Evolutionary conservation across 2,113 vertebrate species (phyloP), one percentile per base, ranked within the genome.

Genomic region (Phylloscopus whistleri): DNA sequence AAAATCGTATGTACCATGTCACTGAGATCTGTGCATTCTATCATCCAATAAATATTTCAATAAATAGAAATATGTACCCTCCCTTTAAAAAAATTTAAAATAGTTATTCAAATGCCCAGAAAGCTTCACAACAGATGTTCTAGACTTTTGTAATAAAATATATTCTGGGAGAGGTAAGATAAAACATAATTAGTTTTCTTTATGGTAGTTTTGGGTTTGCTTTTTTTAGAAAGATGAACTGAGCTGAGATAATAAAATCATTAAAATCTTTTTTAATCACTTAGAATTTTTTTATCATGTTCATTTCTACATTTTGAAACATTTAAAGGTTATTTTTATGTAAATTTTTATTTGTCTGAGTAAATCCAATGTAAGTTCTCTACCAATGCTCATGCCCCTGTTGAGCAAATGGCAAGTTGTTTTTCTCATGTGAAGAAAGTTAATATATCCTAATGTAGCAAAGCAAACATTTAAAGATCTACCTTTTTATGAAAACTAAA

Each of bases 191-290:
- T 87, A 6, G 13, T 39, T 77, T 84, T 67, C 43, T 73, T 67
- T 75, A 21, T 68, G 49, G 16, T 51, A 27, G 53, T 17, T 87
- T 70, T 27, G 8, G 28, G 1, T 1, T 1, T 14, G 0, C 0
- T 9, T 52, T 69, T 63, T 41, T 62, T 24, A 16, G 30, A 43
- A 49, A 59, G 23, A 56, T 0, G 1, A 76, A 37, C 13, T 49
- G n/a, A 91, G 20, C 19, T 84, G 41, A 30, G 9, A 48, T 51
- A 81, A 51, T 55, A 75, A 73, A 62, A 72, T 12, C 33, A 84
- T 75, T 44, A 63, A 87, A 76, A 58, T 48, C 13, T 52, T 58
- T 1, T 58, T 19, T 74, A 80, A 52, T 73, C 6, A 27, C 7
- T 51, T 77, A 20, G 6, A 35, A 19, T 59, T 62, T 79, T 94